These are phyloP conservation scores for Lampropteryx suffumata DNA, from an alignment of 2,888 invertebrate genomes.

Conservation along the genomic window DNA sequence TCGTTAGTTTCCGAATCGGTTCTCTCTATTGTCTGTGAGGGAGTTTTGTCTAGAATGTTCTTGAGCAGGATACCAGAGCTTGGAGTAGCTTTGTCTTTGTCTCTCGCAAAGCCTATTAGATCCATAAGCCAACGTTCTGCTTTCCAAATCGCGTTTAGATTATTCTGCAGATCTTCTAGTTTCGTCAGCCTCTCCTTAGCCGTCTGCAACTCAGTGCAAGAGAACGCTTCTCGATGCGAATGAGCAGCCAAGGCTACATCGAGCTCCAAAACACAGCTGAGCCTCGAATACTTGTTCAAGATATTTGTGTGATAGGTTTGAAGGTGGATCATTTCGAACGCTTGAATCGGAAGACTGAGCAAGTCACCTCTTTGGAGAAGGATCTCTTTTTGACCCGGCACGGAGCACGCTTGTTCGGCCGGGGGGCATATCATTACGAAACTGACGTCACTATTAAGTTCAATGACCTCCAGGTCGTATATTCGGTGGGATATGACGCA, in stretches of 20 bases:
- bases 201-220: conserved; percentile 91
- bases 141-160: conserved; percentile 95
- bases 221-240: conserved; percentile 97
- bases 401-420: conserved; percentile 95
- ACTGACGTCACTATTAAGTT: conserved; percentile 94
- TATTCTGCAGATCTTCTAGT: conserved; percentile 92
- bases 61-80: conserved; percentile 78
- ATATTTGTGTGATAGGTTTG: conserved; percentile 96
- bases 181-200: conserved; percentile 93
- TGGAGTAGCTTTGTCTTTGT: conserved; percentile 78
- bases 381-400: conserved; percentile 93
- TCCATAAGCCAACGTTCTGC: conserved; percentile 98
- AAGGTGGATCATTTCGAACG: conserved; percentile 96
- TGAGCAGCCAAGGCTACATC: conserved; percentile 96
- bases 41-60: conserved; percentile 65
- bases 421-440: conserved; percentile 96
- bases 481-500: conserved; percentile 90
- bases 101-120: conserved; percentile 96
- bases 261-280: conserved; percentile 96
- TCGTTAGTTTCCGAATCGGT: conserved; percentile 67
- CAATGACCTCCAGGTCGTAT: conserved; percentile 96
- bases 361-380: conserved; percentile 93
- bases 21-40: conserved; percentile 54
- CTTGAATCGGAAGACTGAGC: conserved; percentile 95
- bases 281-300: conserved; percentile 94